A percentile compares a stretch with the other conserved stretches of the same genome.
Evolutionary conservation across 1,140 invertebrate genomes (phyloP).

Genomic region (Trichonephila clavata): DNA sequence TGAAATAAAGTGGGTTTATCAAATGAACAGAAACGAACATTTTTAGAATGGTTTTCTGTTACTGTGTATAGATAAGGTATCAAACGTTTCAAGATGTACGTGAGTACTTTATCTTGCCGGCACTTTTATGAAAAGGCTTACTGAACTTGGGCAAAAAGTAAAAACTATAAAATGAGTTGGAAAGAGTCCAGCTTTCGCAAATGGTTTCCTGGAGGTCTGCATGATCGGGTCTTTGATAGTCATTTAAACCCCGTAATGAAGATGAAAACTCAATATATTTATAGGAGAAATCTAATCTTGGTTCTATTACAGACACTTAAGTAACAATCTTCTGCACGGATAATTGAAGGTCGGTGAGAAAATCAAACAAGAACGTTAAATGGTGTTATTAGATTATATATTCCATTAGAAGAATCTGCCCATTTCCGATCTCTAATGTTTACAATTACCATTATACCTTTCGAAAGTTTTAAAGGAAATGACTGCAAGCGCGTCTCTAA

Average conservation of each 20-base stretch:
- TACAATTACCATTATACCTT: conserved; percentile 3
- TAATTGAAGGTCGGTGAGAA: conserved; percentile 4
- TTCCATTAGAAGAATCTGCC: background rate
- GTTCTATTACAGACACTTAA: background rate
- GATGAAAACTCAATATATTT: background rate
- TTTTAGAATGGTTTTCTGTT: no score
- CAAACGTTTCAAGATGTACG: no score
- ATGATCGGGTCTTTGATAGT: background rate
- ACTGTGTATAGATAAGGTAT: no score
- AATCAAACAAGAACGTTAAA: conserved; percentile 35
- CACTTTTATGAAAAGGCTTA: no score
- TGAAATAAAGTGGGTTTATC: no score
- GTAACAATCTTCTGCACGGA: background rate
- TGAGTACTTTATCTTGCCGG: no score
- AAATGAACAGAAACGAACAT: no score
- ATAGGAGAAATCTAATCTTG: background rate
- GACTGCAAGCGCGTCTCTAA: background rate
- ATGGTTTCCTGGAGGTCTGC: background rate
- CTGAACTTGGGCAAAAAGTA: no score
- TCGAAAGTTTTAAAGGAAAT: conserved; percentile 35
- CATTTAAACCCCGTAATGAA: background rate
- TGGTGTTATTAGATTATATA: conserved; percentile 1
- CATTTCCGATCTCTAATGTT: conserved; percentile 34
- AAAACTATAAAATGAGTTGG: background rate
- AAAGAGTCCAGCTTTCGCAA: background rate